Percentiles rank a stretch among this genome's conserved stretches.
Evolutionary conservation across 2,888 invertebrate genomes (phyloP).

Genomic region (Apoderus coryli): DNA sequence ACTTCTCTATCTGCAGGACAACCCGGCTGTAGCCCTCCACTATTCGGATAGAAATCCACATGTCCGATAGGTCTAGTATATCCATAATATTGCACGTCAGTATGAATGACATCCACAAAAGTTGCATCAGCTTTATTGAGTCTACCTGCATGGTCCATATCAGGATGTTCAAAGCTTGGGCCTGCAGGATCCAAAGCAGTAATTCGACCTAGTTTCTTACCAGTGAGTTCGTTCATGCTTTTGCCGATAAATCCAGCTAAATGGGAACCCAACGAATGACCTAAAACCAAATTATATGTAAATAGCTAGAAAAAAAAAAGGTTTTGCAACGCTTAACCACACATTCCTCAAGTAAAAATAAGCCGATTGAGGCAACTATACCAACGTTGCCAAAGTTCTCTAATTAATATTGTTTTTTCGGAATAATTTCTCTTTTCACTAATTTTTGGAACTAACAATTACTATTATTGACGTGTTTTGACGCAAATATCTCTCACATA

Average conservation of each 20-base stretch:
- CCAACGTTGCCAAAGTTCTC: too few species aligned
- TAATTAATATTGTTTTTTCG: too few species aligned
- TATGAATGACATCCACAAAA: constrained; percentile 64
- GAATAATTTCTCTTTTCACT: too few species aligned
- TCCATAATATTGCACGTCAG: constrained; percentile 50
- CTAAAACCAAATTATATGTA: constrained; percentile 16
- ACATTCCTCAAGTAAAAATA: constrained; percentile 26
- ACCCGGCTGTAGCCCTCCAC: constrained; percentile 54
- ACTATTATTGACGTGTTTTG: too few species aligned
- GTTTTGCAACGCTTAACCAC: too few species aligned
- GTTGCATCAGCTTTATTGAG: constrained; percentile 54
- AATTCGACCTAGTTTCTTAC: constrained; percentile 30
- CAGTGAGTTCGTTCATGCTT: constrained; percentile 15
- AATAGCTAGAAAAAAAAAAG: not conserved
- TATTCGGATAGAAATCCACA: constrained; percentile 62
- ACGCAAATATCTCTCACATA: too few species aligned
- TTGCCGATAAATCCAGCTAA: constrained; percentile 23
- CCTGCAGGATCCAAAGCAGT: constrained; percentile 36
- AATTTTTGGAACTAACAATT: too few species aligned
- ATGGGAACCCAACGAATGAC: constrained; percentile 26
- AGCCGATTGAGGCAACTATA: too few species aligned
- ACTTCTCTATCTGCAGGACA: constrained; percentile 35
- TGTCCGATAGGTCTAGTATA: constrained; percentile 48
- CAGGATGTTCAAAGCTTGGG: constrained; percentile 13
- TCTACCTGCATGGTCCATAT: constrained; percentile 32